Conservation (phyloP, 2,888 invertebrate genomes). For the Plebejus anna region DNA sequence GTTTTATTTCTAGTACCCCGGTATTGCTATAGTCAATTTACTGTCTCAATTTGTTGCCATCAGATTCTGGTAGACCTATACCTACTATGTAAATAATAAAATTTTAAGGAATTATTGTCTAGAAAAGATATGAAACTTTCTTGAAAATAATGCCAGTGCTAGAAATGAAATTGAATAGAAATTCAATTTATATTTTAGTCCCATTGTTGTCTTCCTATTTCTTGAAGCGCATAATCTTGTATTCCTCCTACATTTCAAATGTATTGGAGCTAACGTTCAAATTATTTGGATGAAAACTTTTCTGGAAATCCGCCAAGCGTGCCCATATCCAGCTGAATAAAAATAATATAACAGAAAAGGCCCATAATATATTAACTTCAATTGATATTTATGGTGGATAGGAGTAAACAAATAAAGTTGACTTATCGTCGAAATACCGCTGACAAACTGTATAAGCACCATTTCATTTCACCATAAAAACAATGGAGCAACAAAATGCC, state of each 20-base stretch:
- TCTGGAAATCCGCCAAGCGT: conserved; percentile 26
- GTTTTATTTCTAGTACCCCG: too few relatives aligned
- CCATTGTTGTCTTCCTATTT: background rate
- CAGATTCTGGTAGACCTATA: too few relatives aligned
- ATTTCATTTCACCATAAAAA: background rate
- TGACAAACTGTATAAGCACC: conserved; percentile 8
- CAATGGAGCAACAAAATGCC: background rate
- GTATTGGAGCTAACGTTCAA: conserved; percentile 23
- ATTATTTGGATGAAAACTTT: conserved; percentile 28
- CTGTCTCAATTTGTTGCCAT: too few relatives aligned
- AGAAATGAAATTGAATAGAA: background rate
- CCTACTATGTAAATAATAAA: background rate
- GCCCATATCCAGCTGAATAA: conserved; percentile 17
- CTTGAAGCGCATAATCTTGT: background rate
- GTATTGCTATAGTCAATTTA: too few relatives aligned
- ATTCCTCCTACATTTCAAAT: conserved; percentile 15
- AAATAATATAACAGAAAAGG: conserved; percentile 26
- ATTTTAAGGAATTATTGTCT: background rate
- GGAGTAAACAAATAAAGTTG: conserved; percentile 13
- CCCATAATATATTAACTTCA: conserved; percentile 20
- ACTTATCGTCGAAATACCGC: conserved; percentile 11
- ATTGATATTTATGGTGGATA: conserved; percentile 15
- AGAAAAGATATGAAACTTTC: background rate
- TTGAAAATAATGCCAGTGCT: background rate
- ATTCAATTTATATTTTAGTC: background rate